Base-by-base conservation (phyloP, 2,797 vertebrate genomes). In the Sternarchorhynchus goeldii region DNA sequence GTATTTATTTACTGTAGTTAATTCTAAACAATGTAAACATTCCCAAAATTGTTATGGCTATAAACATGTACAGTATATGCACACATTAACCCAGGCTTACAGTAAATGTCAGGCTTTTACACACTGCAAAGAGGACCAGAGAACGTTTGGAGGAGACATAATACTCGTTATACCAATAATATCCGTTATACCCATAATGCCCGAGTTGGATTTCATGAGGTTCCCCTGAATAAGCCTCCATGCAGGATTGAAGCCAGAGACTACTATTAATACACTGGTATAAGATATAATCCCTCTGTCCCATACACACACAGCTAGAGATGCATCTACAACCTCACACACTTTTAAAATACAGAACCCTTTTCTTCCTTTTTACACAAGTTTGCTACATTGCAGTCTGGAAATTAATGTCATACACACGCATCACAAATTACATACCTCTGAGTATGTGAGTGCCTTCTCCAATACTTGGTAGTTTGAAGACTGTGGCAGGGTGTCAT, bases 201-300 rank as follows among this genome's bases (percentile, higher is more conserved):
- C 25, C 8, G 17, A 70, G 67, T 12, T 70, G 67, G 50, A 70
- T 71, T 71, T 55, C 69, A 71, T 71, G 69, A 71, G 58, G 55
- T 57, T 31, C 31, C 69, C 55, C 55, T 6, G 69, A 71, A 58
- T 57, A 58, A 58, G 69, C 41, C 55, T 71, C 69, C 58, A 57
- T 58, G 69, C 6, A 18, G 69, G 69, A 71, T 71, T 71, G 58
- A 18, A 71, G 69, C 69, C 69, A 71, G 69, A 71, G 55, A 71
- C 69, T 70, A 29, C 68, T 71, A 71, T 71, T 71, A 71, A 71
- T 58, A 71, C 18, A 58, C 53, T 55, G 58, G 69, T 39, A 71
- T 58, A 71, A 71, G 41, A 55, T 58, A 71, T 58, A 58, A 55
- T 58, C 32, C 7, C 29, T 57, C 31, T 71, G 18, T 57, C 68